Percentiles rank a stretch among this genome's conserved stretches.
Evolutionary conservation across 2,888 invertebrate genomes (phyloP).

Genomic region (Nymphalis urticae): DNA sequence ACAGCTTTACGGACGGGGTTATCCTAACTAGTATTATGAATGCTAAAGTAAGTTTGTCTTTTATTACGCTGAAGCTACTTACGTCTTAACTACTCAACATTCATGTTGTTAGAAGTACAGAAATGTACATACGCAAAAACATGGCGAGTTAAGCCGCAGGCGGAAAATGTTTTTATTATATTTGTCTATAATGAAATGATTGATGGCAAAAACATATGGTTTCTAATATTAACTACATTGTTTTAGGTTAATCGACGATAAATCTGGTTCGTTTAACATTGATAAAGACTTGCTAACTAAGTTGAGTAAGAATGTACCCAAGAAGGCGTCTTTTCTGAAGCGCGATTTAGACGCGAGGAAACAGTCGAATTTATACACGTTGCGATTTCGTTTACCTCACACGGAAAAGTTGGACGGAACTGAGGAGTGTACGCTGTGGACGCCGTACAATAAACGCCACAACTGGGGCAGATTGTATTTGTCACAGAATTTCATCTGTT

Average conservation of each 20-base stretch:
- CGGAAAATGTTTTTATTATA: too few species aligned
- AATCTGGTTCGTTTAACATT: conserved; percentile 91
- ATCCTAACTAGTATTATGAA: too few species aligned
- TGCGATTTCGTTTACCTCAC: conserved; percentile 92
- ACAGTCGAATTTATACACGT: conserved; percentile 94
- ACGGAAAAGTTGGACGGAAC: conserved; percentile 97
- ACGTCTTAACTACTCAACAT: too few species aligned
- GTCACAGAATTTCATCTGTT: conserved; percentile 97
- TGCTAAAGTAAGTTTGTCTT: too few species aligned
- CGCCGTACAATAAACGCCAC: conserved; percentile 95
- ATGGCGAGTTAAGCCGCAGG: too few species aligned
- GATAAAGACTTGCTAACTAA: conserved; percentile 92
- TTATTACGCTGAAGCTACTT: too few species aligned
- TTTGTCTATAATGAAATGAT: too few species aligned
- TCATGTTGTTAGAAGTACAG: too few species aligned
- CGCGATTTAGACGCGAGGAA: conserved; percentile 97
- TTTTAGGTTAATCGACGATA: conserved; percentile 92
- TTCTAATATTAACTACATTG: not conserved
- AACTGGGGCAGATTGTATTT: conserved; percentile 94
- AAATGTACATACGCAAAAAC: too few species aligned
- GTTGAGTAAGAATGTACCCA: conserved; percentile 92
- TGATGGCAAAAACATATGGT: too few species aligned
- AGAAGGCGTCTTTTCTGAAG: conserved; percentile 95
- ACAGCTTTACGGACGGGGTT: too few species aligned
- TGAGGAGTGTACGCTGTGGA: conserved; percentile 95